Evolutionary conservation across 2,113 vertebrate genomes (phyloP), one percentile per base, ranked within the genome.

Genomic region (Phaethornis superciliosus): DNA sequence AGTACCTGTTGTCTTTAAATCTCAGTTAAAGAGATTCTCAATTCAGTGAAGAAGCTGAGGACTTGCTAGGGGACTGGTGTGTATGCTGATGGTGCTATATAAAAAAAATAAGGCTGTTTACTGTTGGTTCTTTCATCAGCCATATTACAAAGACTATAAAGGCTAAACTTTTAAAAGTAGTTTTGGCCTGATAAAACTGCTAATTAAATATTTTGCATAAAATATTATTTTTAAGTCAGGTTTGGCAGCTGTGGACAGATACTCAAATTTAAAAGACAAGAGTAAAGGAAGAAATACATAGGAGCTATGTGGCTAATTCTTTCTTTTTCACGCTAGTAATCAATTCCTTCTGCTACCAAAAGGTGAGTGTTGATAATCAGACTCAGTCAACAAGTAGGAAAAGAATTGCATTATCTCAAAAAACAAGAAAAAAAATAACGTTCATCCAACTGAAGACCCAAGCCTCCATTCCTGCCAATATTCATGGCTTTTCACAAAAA

Each of bases 31-130:
- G 40, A 40, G 40, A 37, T 11, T 40, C 10, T 74, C 35, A 52
- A 32, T 37, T 32, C 63, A 51, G 14, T 91, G 32, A 56, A 84
- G 59, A 51, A 58, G 55, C 46, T 59, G 60, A 58, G 42, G 15
- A 10, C 8, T 62, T 52, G 3, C 0, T 0, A 4, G 3, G 9
- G 15, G 14, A 3, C 7, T 42, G 18, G 8, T 18, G 15, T 49
- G 12, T 33, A 15, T 42, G 9, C 59, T 52, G 26, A 12, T 46
- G 67, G 22, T 87, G 35, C 15, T 76, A 2, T 5, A 2, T 47
- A 65, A 94, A 65, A 40, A 70, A 62, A 89, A 56, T 27, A 37
- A 49, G 37, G 7, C 37, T 2, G 0, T 26, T 69, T n/a, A 35
- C 18, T 42, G 10, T 69, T 70, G 40, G 12, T 44, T 33, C 26